A percentile compares a stretch with the other conserved stretches of the same genome.
Evolutionary conservation across 2,888 invertebrate species (phyloP).

Genomic region (Sialis fuliginosa): DNA sequence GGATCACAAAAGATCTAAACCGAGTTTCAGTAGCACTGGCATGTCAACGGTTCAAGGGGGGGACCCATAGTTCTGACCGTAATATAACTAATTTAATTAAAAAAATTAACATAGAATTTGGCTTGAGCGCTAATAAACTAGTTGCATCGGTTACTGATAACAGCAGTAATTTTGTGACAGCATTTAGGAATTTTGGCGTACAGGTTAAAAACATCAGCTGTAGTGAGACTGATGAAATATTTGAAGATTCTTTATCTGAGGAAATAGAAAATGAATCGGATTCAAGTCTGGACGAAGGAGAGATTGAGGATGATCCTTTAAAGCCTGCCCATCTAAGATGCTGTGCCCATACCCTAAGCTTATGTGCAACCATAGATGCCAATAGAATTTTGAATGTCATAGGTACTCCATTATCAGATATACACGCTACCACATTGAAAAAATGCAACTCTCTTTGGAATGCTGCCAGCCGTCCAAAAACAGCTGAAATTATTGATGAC

Average conservation of each 20-base stretch:
- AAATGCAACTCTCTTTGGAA: background rate
- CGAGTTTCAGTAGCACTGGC: too few species aligned
- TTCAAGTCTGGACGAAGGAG: background rate
- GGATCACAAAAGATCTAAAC: too few species aligned
- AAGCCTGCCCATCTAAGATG: background rate
- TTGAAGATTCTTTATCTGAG: background rate
- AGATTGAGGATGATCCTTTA: background rate
- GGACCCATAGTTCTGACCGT: too few species aligned
- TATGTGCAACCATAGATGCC: background rate
- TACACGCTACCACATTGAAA: background rate
- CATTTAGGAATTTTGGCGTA: background rate
- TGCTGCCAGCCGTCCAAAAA: background rate
- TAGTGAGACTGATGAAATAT: background rate
- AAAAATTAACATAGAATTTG: too few species aligned
- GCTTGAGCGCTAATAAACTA: too few species aligned
- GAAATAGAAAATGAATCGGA: background rate
- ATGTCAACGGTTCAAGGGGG: too few species aligned
- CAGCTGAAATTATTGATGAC: background rate
- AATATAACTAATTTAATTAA: too few species aligned
- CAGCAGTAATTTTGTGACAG: background rate
- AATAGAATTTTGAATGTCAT: background rate
- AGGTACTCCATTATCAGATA: background rate
- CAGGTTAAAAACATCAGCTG: background rate
- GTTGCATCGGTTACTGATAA: background rate
- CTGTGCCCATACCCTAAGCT: background rate